phyloP scores from a whole-genome alignment of 2,888 invertebrate genomes.

The Leptothorax acervorum region DNA sequence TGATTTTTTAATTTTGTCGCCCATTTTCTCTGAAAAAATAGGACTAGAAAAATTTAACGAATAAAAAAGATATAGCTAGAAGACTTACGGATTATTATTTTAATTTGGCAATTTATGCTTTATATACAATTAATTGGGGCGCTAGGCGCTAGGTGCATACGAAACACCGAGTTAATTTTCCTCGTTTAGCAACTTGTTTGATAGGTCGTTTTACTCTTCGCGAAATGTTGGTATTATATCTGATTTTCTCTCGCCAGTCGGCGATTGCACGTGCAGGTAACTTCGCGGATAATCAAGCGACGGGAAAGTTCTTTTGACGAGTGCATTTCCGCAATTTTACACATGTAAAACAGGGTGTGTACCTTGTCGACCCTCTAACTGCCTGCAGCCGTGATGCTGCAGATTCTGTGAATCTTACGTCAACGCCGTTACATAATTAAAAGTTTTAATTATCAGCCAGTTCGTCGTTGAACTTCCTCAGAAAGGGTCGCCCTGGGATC shows the following conservation, averaged over 20 bases:
- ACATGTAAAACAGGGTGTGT: slow-evolving; percentile 35
- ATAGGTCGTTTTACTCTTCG: slow-evolving; percentile 12
- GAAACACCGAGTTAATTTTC: slow-evolving; percentile 26
- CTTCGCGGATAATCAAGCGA: neutral
- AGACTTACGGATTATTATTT: neutral
- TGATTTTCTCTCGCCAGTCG: slow-evolving; percentile 17
- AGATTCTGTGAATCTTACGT: slow-evolving; percentile 48
- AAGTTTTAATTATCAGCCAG: slow-evolving; percentile 78
- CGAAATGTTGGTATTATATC: slow-evolving; percentile 22
- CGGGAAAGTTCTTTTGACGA: slow-evolving; percentile 22
- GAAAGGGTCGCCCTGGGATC: slow-evolving; percentile 33
- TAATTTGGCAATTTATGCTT: neutral
- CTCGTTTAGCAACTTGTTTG: slow-evolving; percentile 29
- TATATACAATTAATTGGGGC: neutral
- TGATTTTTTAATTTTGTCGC: neutral
- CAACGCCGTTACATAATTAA: slow-evolving; percentile 76
- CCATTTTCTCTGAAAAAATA: neutral
- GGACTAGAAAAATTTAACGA: neutral
- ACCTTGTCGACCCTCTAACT: neutral
- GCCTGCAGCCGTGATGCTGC: slow-evolving; percentile 5
- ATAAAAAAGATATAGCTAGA: neutral
- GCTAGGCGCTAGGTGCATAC: too few species aligned
- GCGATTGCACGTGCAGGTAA: slow-evolving; percentile 2
- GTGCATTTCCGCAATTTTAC: slow-evolving; percentile 39
- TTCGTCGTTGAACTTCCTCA: slow-evolving; percentile 34